Base-by-base conservation (phyloP, 2,113 vertebrate genomes). In the Gymnogyps californianus region DNA sequence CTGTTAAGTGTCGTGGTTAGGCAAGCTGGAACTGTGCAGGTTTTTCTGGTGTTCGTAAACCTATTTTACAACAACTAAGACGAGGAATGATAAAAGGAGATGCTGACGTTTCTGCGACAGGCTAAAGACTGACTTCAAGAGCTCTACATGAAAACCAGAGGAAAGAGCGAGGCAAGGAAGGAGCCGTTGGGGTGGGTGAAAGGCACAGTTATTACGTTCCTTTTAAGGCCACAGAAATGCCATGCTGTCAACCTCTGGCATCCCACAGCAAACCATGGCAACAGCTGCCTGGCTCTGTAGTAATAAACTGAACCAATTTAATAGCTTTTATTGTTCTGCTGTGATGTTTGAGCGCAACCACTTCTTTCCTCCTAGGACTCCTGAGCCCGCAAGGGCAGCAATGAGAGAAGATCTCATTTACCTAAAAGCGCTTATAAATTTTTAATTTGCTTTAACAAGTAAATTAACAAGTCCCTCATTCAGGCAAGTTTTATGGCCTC, bases 381-480 rank as follows among this genome's bases (percentile, higher is more conserved):
- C 96, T 84, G 97, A 98, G 98, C 99, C 99, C 98, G 94, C 98
- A 96, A 99, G 99, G 98, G 98, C 98, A 97, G 98, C 99, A 99
- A 99, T 99, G 98, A 99, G 99, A 99, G 99, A 99, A 98, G 99
- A 99, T 99, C 99, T 99, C 99, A 99, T 99, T 99, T 99, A 99
- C 99, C 99, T 99, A 99, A 99, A 99, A 99, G 99, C 98, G 96
- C 99, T 99, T 99, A 99, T 99, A 99, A 99, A 99, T 99, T 99
- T 99, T 99, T 99, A 99, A 99, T 99, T 99, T 99, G 99, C 99
- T 99, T 99, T 99, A 99, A 99, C 99, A 99, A 99, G 99, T 99
- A 99, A 99, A 99, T 99, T 99, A 99, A 99, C 99, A 99, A 99
- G 99, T 99, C 99, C 99, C 99, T 99, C 99, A 99, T 99, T 99